Base-by-base conservation (phyloP, 2,113 vertebrate genomes). In the Psittacula cyanocephala region DNA sequence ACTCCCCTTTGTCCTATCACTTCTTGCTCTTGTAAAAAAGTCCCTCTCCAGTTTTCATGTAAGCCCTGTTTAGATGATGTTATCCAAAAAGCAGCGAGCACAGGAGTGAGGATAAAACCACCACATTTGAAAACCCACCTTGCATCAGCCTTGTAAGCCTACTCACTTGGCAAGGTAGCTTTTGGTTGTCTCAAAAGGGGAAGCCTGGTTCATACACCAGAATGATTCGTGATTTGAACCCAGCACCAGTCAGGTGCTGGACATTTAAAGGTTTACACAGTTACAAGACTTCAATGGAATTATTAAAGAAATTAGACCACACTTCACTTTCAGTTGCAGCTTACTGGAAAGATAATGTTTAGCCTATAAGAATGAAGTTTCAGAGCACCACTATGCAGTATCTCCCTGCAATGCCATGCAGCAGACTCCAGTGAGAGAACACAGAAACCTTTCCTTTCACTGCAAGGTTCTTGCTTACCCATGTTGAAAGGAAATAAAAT, bases 191-290 rank as follows among this genome's bases (percentile, higher is more conserved):
- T 35, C 64, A 27, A 10, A 60, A 60, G 23, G 11, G 24, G 23
- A 31, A 29, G 5, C 5, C 43, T 4, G 7, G 6, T 0, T 52
- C 6, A 3, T 18, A 35, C 35, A 55, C 6, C 23, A 52, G 47
- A 44, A 53, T 5, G n/a, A 35, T 16, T 28, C 9, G 11, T 1
- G 0, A 16, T 70, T 59, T 67, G 31, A 59, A n/a, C 11, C 5
- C 31, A 87, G 7, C 13, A 47, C 16, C 55, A 50, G 3, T 5
- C 18, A 57, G 5, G 11, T 24, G 18, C 3, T 14, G 19, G 41
- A 39, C 14, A 67, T 0, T 0, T 1, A 52, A 77, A n/a, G 7
- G 29, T 28, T 83, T 2, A 4, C 55, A 49, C 59, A 31, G 10
- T n/a, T 25, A 63, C 5, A 7, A 83, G 22, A 53, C 23, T 59